Evolutionary conservation across 2,113 vertebrate genomes (phyloP).

Genomic region (Galemys pyrenaicus): DNA sequence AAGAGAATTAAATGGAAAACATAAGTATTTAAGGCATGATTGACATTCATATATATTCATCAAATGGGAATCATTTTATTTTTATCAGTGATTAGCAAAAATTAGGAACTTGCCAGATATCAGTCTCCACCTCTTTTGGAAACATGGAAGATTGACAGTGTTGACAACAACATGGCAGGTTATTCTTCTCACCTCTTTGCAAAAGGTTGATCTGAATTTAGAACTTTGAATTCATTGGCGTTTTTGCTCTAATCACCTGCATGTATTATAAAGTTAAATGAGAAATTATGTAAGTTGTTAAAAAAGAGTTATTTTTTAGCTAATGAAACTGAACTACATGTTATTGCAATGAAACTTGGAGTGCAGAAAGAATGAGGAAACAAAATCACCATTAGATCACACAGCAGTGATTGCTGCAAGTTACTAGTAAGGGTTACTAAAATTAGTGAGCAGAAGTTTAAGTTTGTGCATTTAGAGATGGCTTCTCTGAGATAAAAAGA

Average conservation of each 20-base stretch:
- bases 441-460: neutral
- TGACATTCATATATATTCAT: neutral
- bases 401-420: neutral
- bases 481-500: neutral
- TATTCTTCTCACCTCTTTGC: neutral
- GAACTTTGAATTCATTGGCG: slow-evolving; percentile 14
- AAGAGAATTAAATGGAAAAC: neutral
- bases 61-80: neutral
- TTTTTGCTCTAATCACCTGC: slow-evolving; percentile 6
- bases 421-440: neutral
- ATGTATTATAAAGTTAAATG: slow-evolving; percentile 55
- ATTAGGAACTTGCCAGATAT: neutral
- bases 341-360: neutral
- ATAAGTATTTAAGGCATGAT: neutral
- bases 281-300: neutral
- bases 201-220: slow-evolving; percentile 51
- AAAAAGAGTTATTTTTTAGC: neutral
- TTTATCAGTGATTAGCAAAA: slow-evolving; percentile 37
- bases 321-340: neutral
- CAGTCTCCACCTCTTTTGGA: neutral
- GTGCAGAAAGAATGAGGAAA: neutral
- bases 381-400: neutral
- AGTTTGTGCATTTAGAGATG: neutral
- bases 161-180: slow-evolving; percentile 37
- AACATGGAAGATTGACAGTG: slow-evolving; percentile 46